Evolutionary conservation across 2,797 vertebrate species (phyloP).

Genomic region (Trachops cirrhosus): DNA sequence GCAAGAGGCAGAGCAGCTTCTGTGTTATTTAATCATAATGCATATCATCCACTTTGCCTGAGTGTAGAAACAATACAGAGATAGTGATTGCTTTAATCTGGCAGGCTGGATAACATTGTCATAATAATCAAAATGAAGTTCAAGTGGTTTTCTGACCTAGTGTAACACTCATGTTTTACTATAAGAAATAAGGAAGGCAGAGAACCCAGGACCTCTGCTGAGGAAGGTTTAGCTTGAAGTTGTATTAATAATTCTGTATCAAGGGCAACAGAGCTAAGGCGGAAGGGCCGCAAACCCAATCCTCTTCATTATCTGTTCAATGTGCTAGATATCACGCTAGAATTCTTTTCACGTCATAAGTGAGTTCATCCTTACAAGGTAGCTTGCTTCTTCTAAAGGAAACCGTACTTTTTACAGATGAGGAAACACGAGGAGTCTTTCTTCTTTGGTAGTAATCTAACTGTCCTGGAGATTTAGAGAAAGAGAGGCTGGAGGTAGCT

Average conservation of each 20-base stretch:
- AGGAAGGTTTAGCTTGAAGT: neutral
- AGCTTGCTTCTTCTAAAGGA: neutral
- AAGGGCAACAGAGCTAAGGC: neutral
- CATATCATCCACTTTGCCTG: conserved; percentile 23
- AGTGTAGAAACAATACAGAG: conserved; percentile 11
- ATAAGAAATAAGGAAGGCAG: conserved; percentile 40
- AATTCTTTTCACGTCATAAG: neutral
- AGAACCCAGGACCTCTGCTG: neutral
- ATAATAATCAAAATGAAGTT: conserved; percentile 59
- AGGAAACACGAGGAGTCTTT: neutral
- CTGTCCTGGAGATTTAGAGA: neutral
- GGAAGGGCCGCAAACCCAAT: neutral
- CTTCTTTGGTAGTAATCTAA: neutral
- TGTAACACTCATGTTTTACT: conserved; percentile 49
- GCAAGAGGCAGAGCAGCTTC: conserved; percentile 26
- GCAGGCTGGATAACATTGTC: conserved; percentile 61
- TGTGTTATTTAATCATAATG: conserved; percentile 57
- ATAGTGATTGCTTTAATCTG: conserved; percentile 53
- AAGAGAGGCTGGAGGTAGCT: neutral
- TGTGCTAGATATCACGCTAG: neutral
- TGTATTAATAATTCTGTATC: neutral
- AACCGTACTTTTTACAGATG: neutral
- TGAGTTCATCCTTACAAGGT: neutral
- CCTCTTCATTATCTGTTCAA: neutral
- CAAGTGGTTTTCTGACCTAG: conserved; percentile 66